Conservation (phyloP, 2,888 invertebrate genomes). For the Chymomyza caudatula region DNA sequence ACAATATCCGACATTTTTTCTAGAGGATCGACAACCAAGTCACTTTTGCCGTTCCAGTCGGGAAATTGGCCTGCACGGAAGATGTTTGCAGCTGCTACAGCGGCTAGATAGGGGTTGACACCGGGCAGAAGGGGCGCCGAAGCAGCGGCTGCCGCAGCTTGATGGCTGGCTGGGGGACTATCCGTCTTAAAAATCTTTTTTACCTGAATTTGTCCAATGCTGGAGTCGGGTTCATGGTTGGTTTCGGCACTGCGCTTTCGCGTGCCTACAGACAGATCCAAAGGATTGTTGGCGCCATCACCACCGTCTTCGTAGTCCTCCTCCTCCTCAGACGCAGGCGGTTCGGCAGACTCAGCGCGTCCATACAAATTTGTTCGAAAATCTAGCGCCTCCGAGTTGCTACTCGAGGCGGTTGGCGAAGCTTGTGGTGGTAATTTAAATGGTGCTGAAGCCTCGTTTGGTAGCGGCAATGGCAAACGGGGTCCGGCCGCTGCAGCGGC, state of each 20-base stretch:
- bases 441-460: conserved; percentile 82
- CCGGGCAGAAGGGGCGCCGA: conserved; percentile 86
- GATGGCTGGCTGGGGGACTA: conserved; percentile 81
- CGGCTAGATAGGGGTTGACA: conserved; percentile 89
- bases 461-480: conserved; percentile 79
- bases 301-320: conserved; percentile 82
- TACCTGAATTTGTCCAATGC: conserved; percentile 78
- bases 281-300: conserved; percentile 80
- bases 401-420: conserved; percentile 79
- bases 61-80: conserved; percentile 85
- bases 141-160: conserved; percentile 83
- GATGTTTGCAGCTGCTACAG: conserved; percentile 86
- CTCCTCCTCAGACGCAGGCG: conserved; percentile 79
- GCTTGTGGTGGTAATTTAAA: conserved; percentile 77
- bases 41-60: conserved; percentile 87
- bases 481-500: conserved; percentile 74
- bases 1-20: conserved; percentile 95
- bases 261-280: conserved; percentile 89
- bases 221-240: conserved; percentile 51
- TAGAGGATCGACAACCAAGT: conserved; percentile 89
- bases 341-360: conserved; percentile 80
- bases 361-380: conserved; percentile 87
- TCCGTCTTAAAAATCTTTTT: conserved; percentile 74
- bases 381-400: conserved; percentile 85
- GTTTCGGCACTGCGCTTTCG: conserved; percentile 84